Conservation (phyloP, 2,113 vertebrate species). For the Stigmatopora argus region DNA sequence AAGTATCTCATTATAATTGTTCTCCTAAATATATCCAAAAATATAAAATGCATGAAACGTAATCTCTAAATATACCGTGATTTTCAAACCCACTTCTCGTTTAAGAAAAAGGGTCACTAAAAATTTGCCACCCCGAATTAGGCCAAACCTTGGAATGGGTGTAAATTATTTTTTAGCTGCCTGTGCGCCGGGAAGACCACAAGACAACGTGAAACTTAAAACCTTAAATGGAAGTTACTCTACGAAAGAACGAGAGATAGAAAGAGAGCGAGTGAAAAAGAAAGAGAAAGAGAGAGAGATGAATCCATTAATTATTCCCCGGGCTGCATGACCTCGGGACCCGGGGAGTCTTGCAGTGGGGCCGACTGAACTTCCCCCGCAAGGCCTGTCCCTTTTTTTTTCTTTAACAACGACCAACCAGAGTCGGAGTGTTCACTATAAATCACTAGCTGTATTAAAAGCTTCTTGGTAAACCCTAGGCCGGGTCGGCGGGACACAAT, state of each 20-base stretch:
- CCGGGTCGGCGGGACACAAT: constrained; percentile 50
- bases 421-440: constrained; percentile 38
- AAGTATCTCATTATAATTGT: no score
- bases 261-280: neutral
- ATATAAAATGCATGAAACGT: neutral
- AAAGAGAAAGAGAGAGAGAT: neutral
- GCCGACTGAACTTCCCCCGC: constrained; percentile 12
- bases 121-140: constrained; percentile 6
- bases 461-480: constrained; percentile 42
- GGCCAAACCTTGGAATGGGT: neutral
- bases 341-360: constrained; percentile 15
- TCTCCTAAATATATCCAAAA: no score
- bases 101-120: neutral
- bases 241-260: neutral
- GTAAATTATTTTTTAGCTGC: neutral
- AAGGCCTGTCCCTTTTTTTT: constrained; percentile 4
- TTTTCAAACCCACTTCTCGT: neutral
- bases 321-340: constrained; percentile 33
- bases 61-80: neutral
- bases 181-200: neutral
- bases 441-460: constrained; percentile 56
- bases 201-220: neutral
- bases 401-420: constrained; percentile 30
- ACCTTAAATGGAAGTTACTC: constrained; percentile 1
- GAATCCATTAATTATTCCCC: constrained; percentile 18